Base-by-base conservation (phyloP, 2,888 invertebrate genomes). In the Margaritifera margaritifera region DNA sequence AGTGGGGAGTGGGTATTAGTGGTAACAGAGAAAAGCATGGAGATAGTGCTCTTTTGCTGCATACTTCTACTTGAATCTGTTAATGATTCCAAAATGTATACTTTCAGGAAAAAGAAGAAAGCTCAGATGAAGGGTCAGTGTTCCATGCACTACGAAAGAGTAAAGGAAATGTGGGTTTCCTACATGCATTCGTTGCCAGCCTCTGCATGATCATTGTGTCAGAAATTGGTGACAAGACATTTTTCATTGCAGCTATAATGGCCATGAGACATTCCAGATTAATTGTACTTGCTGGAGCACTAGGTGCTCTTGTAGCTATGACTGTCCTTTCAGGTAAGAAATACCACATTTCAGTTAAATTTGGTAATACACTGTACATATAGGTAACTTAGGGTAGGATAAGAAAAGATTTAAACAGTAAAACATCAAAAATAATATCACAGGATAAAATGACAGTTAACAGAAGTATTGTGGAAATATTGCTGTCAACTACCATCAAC, bases 161-260 rank as follows among this genome's bases (percentile, higher is more conserved):
- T 57, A 80, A 80, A 56, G 79, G 79, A 15, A 82, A 87, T 66
- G 69, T 85, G 2, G 95, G 95, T 71, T 98, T 99, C 90, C 91
- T 95, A 86, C 96, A 98, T 91, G 98, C 96, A 19, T 98, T 99
- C 90, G 91, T 98, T 66, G 98, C 98, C 55, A 95, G 98, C 0
- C 92, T 99, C 72, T 97, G 97, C 62, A 97, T 99, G 79, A 99
- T 99, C 84, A 92, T 99, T 71, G 97, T 99, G 62, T 98, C 98
- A 0, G 99, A 99, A 91, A 92, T 99, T 70, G 99, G 98, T 20
- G 99, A 99, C 91, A 99, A 99, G 91, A 99, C 99, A 18, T 99
- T 99, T 92, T 99, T 99, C 91, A 99, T 99, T 85, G 98, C 99
- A 51, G 98, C 98, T 80, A 98, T 99, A 77, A 97, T 99, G 98